Percentiles rank a stretch among this genome's conserved stretches.
These are phyloP conservation scores for Eupeodes latifasciatus DNA, from an alignment of 2,888 invertebrate species.

Conservation along the genomic window DNA sequence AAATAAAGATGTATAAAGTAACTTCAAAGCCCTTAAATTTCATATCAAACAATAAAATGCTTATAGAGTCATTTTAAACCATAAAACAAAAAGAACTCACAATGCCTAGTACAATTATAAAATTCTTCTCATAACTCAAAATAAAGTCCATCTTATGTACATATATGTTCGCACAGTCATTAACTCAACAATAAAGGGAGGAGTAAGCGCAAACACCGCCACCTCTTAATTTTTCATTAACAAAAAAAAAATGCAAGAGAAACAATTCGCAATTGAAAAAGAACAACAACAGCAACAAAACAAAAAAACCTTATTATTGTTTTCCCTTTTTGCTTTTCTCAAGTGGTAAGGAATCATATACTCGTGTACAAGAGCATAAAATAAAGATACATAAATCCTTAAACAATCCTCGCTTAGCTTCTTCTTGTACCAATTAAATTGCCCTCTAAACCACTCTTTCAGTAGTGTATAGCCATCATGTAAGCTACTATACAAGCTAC, in stretches of 20 bases:
- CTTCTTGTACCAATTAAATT: slow-evolving; percentile 68
- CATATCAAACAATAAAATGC: not conserved
- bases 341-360: not conserved
- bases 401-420: slow-evolving; percentile 20
- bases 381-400: slow-evolving; percentile 51
- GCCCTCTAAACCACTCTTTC: slow-evolving; percentile 24
- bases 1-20: not conserved
- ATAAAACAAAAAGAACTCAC: not conserved
- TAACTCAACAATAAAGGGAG: slow-evolving; percentile 57
- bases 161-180: slow-evolving; percentile 40
- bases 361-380: slow-evolving; percentile 13
- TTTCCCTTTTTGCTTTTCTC: slow-evolving; percentile 9
- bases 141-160: not conserved
- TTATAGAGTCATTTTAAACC: slow-evolving; percentile 13
- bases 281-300: not conserved
- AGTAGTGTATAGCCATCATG: not conserved
- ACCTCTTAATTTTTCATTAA: slow-evolving; percentile 56
- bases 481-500: slow-evolving; percentile 20
- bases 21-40: not conserved
- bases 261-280: slow-evolving; percentile 28
- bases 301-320: slow-evolving; percentile 23
- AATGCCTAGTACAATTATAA: slow-evolving; percentile 23
- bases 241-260: slow-evolving; percentile 2
- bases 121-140: slow-evolving; percentile 31
- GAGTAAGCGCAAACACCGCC: slow-evolving; percentile 49